Evolutionary conservation across 2,797 vertebrate genomes (phyloP).

Genomic region (Rousettus madagascariensis): DNA sequence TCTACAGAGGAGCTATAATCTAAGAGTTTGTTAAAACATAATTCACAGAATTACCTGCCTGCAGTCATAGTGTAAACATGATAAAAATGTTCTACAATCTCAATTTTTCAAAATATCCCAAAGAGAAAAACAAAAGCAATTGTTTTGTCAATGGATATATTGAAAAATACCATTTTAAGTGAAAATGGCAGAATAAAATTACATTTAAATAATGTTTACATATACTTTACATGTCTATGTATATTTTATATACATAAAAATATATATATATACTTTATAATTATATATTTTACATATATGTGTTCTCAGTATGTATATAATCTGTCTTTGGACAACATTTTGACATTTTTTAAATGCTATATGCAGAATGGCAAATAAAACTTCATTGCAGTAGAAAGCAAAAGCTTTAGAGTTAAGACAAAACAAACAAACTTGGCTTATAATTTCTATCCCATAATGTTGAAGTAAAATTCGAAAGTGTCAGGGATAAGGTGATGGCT

Average conservation of each 20-base stretch:
- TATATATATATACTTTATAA: no score
- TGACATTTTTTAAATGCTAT: background rate
- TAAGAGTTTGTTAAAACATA: background rate
- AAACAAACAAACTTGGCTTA: background rate
- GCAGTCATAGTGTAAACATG: background rate
- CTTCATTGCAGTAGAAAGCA: background rate
- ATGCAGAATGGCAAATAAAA: background rate
- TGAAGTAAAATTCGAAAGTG: background rate
- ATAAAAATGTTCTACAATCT: background rate
- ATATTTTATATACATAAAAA: background rate
- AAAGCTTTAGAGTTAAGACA: background rate
- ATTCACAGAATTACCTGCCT: conserved; percentile 29
- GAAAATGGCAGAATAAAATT: conserved; percentile 2
- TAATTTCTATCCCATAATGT: background rate
- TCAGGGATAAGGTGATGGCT: background rate
- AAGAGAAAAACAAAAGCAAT: background rate
- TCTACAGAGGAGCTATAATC: background rate
- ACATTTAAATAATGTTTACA: background rate
- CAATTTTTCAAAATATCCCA: conserved; percentile 13
- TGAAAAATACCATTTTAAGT: conserved; percentile 20
- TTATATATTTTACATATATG: no score
- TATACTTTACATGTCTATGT: no score
- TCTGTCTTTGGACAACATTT: background rate
- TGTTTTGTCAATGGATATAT: background rate
- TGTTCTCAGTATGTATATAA: no score